A percentile compares a stretch with the other conserved stretches of the same genome.
phyloP scores from a whole-genome alignment of 2,797 vertebrate genomes.

The Parambassis ranga region DNA sequence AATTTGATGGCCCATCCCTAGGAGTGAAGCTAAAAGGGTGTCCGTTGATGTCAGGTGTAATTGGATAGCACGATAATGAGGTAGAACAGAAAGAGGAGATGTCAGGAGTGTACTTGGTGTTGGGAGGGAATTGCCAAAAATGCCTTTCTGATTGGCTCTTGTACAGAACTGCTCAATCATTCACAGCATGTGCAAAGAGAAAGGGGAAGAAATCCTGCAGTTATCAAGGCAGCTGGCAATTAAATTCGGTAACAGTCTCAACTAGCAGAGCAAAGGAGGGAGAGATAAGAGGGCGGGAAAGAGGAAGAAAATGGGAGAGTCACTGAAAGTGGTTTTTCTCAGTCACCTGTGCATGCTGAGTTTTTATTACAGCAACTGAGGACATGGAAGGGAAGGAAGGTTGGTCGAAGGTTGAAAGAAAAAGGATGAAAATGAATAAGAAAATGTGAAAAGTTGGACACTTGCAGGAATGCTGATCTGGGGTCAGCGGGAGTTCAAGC shows the following conservation, averaged over 20 bases:
- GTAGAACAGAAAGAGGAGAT: conserved; percentile 54
- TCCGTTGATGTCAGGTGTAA: conserved; percentile 68
- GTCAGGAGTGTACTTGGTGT: conserved; percentile 42
- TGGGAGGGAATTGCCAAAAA: conserved; percentile 51
- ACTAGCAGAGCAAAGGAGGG: conserved; percentile 41
- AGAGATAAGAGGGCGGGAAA: conserved; percentile 49
- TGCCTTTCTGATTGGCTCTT: conserved; percentile 54
- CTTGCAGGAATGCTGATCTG: conserved; percentile 2
- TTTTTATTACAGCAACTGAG: conserved; percentile 24
- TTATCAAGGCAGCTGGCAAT: conserved; percentile 72
- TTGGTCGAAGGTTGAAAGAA: conserved; percentile 13
- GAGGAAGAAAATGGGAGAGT: conserved; percentile 27
- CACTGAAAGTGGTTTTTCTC: conserved; percentile 22
- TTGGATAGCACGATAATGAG: conserved; percentile 72
- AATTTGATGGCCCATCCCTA: conserved; percentile 66
- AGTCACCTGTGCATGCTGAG: conserved; percentile 10
- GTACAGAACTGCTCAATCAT: conserved; percentile 49
- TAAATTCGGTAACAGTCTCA: conserved; percentile 70
- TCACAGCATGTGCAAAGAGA: conserved; percentile 30
- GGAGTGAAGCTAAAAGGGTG: conserved; percentile 66
- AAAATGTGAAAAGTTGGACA: conserved; percentile 7
- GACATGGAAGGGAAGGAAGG: background rate
- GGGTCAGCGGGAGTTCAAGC: conserved; percentile 14
- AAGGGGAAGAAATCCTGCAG: conserved; percentile 36
- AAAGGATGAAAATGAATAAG: conserved; percentile 6